Evolutionary conservation across 2,888 invertebrate genomes (phyloP).

Genomic region (Lasius platythorax): DNA sequence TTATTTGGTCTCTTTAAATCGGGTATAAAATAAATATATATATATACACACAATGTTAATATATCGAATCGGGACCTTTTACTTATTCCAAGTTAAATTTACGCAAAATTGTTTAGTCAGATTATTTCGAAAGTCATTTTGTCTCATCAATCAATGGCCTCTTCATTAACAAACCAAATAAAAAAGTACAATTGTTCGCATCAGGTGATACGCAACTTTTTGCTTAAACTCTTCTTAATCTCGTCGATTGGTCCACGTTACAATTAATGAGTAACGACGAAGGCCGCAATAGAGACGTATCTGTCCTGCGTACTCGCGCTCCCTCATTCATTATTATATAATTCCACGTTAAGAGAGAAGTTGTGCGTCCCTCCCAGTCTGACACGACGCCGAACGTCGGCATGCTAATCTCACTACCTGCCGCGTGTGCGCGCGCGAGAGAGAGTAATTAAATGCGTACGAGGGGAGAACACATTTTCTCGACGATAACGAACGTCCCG

Average conservation of each 20-base stretch:
- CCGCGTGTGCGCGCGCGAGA: neutral
- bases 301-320: neutral
- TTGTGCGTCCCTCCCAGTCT: constrained; percentile 23
- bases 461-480: constrained; percentile 41
- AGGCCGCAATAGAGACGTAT: constrained; percentile 26
- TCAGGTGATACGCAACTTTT: neutral
- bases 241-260: constrained; percentile 5
- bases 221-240: constrained; percentile 5
- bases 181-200: neutral
- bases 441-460: constrained; percentile 34
- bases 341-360: constrained; percentile 52
- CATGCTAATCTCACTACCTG: constrained; percentile 36
- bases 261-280: constrained; percentile 38
- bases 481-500: constrained; percentile 19
- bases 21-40: neutral
- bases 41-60: neutral
- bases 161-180: neutral
- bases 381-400: neutral
- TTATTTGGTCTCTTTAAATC: neutral
- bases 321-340: constrained; percentile 33
- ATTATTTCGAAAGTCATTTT: neutral
- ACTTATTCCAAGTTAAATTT: neutral
- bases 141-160: neutral
- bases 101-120: neutral
- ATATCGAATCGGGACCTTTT: neutral